Percentiles rank a stretch among this genome's conserved stretches.
phyloP scores from a whole-genome alignment of 1,140 invertebrate genomes.

The Drosophila takahashii region DNA sequence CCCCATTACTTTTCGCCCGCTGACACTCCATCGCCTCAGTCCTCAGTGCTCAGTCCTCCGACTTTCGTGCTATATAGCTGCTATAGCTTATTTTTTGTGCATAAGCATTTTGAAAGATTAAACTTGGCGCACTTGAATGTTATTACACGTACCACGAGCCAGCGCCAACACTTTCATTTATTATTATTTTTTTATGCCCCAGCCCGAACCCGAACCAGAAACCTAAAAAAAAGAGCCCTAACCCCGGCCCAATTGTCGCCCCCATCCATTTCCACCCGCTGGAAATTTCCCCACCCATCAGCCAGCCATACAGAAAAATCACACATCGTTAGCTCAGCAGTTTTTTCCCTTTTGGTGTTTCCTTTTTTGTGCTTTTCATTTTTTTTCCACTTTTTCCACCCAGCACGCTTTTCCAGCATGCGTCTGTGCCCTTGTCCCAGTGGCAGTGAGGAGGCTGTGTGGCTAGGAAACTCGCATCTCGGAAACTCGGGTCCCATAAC shows the following conservation, averaged over 20 bases:
- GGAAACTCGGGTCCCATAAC: constrained; percentile 69
- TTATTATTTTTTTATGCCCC: constrained; percentile 79
- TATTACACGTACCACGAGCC: constrained; percentile 70
- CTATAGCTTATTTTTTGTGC: constrained; percentile 68
- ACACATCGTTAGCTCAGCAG: constrained; percentile 81
- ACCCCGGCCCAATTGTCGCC: constrained; percentile 39
- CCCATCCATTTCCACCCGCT: constrained; percentile 1
- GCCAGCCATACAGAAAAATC: constrained; percentile 80
- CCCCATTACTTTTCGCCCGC: constrained; percentile 57
- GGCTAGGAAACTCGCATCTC: constrained; percentile 36
- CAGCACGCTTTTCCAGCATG: constrained; percentile 13
- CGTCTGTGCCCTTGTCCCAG: constrained; percentile 56
- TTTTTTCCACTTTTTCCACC: constrained; percentile 43
- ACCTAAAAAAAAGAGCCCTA: constrained; percentile 49
- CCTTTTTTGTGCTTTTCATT: constrained; percentile 52
- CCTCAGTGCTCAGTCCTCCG: not conserved
- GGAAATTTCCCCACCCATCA: constrained; percentile 33
- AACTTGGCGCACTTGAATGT: constrained; percentile 82
- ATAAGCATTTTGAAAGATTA: constrained; percentile 83
- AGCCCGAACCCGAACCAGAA: constrained; percentile 55
- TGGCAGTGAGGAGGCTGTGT: constrained; percentile 20
- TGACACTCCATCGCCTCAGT: constrained; percentile 39
- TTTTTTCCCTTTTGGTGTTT: constrained; percentile 62
- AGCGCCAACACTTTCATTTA: constrained; percentile 80
- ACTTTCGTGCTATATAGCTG: constrained; percentile 16